Percentiles rank a stretch among this genome's conserved stretches.
Evolutionary conservation across 2,888 invertebrate genomes (phyloP).

Genomic region (Eurytoma adleriae): DNA sequence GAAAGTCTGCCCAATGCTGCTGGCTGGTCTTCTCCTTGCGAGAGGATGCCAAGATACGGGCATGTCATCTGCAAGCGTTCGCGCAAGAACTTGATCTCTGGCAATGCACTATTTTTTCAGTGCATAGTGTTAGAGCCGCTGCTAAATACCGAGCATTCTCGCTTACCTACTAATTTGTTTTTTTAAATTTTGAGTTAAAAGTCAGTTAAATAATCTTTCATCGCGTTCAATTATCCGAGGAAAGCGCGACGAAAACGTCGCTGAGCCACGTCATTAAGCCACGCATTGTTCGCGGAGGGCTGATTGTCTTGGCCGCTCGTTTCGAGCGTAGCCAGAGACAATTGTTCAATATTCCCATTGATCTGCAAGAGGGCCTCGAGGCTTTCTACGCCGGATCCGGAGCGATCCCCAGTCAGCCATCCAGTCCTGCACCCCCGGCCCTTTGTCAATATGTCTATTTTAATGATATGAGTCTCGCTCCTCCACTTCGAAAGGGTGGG

Average conservation of each 20-base stretch:
- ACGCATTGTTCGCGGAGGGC: slow-evolving; percentile 74
- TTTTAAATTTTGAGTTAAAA: no score
- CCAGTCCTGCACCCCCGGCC: slow-evolving; percentile 58
- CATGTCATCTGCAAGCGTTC: not conserved
- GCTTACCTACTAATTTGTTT: no score
- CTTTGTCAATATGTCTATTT: slow-evolving; percentile 75
- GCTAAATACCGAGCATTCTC: not conserved
- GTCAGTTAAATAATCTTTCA: no score
- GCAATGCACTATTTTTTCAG: not conserved
- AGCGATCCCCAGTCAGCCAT: slow-evolving; percentile 17
- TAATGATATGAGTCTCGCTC: slow-evolving; percentile 72
- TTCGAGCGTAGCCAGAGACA: slow-evolving; percentile 74
- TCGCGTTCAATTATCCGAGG: not conserved
- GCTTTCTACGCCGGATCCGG: slow-evolving; percentile 57
- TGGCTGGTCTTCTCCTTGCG: slow-evolving; percentile 65
- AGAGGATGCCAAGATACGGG: slow-evolving; percentile 59
- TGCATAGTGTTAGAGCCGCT: not conserved
- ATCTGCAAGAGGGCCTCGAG: slow-evolving; percentile 71
- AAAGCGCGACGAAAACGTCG: slow-evolving; percentile 63
- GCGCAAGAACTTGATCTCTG: slow-evolving; percentile 13
- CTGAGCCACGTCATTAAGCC: slow-evolving; percentile 75
- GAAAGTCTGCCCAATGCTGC: slow-evolving; percentile 71
- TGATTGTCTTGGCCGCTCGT: slow-evolving; percentile 76
- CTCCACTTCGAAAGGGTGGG: slow-evolving; percentile 52
- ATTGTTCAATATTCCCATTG: slow-evolving; percentile 77